phyloP scores from a whole-genome alignment of 2,888 invertebrate species.

The Xanthia icteritia region DNA sequence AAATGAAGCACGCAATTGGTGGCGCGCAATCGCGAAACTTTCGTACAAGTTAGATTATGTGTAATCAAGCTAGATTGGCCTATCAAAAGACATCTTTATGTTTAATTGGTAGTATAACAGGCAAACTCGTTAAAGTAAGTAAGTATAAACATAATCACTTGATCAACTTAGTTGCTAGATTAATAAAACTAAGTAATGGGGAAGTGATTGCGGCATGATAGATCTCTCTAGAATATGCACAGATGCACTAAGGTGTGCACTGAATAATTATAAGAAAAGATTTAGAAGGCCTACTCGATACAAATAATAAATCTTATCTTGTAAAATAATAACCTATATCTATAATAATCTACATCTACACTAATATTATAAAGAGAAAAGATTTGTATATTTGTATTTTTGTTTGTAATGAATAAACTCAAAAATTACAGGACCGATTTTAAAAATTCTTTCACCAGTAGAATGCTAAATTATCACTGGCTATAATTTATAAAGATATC shows the following conservation, averaged over 20 bases:
- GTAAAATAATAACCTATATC: background rate
- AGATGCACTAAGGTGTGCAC: conserved; percentile 10
- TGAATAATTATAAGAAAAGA: background rate
- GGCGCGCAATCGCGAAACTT: conserved; percentile 32
- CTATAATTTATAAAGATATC: no score
- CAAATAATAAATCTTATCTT: background rate
- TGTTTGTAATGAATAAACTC: no score
- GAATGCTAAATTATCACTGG: no score
- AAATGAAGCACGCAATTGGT: background rate
- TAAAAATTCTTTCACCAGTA: no score
- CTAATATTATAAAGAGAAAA: no score
- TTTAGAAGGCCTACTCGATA: conserved; percentile 34
- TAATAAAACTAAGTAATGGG: conserved; percentile 52
- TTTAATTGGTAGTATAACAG: conserved; percentile 33
- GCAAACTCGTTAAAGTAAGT: conserved; percentile 24
- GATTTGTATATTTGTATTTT: no score
- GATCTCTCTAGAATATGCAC: conserved; percentile 44
- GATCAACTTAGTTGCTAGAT: conserved; percentile 44
- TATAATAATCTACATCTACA: no score
- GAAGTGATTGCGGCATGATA: conserved; percentile 44
- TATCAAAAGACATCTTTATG: conserved; percentile 50
- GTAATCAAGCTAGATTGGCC: conserved; percentile 11
- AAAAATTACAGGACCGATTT: no score
- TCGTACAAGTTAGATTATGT: conserved; percentile 34
- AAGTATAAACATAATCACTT: conserved; percentile 26